Percentiles rank a stretch among this genome's conserved stretches.
phyloP scores from a whole-genome alignment of 2,797 vertebrate genomes.

The Phrynocephalus guinanensis region DNA sequence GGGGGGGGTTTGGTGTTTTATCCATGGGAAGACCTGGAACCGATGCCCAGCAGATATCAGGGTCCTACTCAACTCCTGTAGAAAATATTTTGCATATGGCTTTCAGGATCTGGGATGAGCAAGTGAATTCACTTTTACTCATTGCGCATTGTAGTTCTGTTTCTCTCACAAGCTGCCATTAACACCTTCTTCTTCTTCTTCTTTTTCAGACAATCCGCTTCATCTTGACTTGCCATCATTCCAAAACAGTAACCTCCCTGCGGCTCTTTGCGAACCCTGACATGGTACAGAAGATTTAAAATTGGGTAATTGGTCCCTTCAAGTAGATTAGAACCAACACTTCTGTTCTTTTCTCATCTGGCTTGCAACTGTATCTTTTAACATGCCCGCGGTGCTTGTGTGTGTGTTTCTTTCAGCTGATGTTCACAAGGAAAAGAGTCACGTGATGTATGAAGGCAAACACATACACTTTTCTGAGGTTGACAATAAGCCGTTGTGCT shows the following conservation, averaged over 20 bases:
- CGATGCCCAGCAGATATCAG: too few species aligned
- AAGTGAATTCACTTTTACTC: constrained; percentile 51
- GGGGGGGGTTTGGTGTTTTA: too few species aligned
- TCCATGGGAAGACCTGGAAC: too few species aligned
- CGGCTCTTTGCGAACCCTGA: constrained; percentile 76
- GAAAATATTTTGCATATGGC: constrained; percentile 41
- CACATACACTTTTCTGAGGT: constrained; percentile 99
- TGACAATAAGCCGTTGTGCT: constrained; percentile 99
- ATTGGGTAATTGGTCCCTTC: constrained; percentile 79
- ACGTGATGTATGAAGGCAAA: constrained; percentile 99
- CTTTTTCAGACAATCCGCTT: constrained; percentile 80
- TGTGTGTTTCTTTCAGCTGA: constrained; percentile 91
- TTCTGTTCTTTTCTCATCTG: constrained; percentile 57
- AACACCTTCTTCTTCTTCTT: constrained; percentile 60
- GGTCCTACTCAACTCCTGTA: constrained; percentile 21
- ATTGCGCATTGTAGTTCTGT: constrained; percentile 26
- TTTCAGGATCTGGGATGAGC: constrained; percentile 45
- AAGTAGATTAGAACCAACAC: constrained; percentile 9
- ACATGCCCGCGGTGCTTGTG: constrained; percentile 57
- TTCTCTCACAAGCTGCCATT: constrained; percentile 58
- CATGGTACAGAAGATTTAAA: constrained; percentile 84
- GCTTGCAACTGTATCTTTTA: constrained; percentile 63
- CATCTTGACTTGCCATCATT: constrained; percentile 77
- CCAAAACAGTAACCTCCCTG: constrained; percentile 74
- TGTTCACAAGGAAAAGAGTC: constrained; percentile 99